Base-by-base conservation (phyloP, 30 jellyfish, hydroid and myxozoan genomes). In the Hydractinia echinata region DNA sequence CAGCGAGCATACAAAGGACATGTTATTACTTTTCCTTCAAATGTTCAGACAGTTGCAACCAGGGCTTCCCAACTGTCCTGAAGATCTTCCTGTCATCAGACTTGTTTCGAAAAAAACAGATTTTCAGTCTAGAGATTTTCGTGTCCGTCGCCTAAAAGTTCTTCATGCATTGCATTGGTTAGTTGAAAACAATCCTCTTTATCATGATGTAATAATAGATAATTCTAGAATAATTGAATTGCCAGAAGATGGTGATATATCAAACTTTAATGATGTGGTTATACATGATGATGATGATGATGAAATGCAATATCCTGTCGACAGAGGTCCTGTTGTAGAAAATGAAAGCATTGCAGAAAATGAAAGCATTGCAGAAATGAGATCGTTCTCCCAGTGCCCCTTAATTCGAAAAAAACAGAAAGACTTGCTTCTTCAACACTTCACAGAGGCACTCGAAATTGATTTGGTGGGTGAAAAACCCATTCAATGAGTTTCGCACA, bases 1-100 rank as follows among this genome's bases (percentile, higher is more conserved):
- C 44, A 72, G 18, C 15, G 77, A 56, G 87, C 83, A 7, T 79
- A 79, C 52, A 79, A 79, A 79, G 84, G 84, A 79, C 87, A 79
- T 79, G 87, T 79, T 30, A 50, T 56, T 56, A 79, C 85, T n/a
- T 79, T 44, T 69, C 87, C 20, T 16, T 56, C 73, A 10, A 62
- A 50, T 76, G 50, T 21, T 51, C 85, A 4, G 55, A 58, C 81
- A 13, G 81, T 76, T 51, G 88, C 84, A 64, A 76, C 52, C 51
- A 73, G 66, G n/a, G 51, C 30, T 81, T 15, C 88, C 85, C 55
- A 51, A 81, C 30, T 81, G 84, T 10, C 88, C 85, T 64, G 44
- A 81, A 64, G 85, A 81, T 50, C 87, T 84, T 50, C 88, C 53
- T 55, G 13, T 55, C 18, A 8, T 76, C 76, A 73, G 82, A 60